Conservation (phyloP, 2,113 vertebrate genomes). For the Salvator merianae region DNA sequence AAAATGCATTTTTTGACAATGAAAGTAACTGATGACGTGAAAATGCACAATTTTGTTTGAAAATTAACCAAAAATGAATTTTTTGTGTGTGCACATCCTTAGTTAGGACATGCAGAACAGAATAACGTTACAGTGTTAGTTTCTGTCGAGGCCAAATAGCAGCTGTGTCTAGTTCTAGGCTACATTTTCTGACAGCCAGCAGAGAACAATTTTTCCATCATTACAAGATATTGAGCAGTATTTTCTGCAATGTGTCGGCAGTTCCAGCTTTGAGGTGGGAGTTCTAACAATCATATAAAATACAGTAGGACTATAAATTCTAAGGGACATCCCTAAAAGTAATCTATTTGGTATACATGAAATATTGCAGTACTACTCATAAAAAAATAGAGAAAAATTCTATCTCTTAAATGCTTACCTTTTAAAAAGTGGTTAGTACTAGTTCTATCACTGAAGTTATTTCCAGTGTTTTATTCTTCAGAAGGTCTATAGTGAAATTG, state of each 20-base stretch:
- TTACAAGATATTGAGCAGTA: not conserved
- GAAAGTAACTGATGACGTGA: too few species aligned
- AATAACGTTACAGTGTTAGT: not conserved
- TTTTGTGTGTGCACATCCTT: too few species aligned
- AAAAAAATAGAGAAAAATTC: not conserved
- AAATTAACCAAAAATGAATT: too few species aligned
- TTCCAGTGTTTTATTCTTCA: not conserved
- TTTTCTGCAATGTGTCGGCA: not conserved
- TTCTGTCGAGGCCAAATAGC: slow-evolving; percentile 14
- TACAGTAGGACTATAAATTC: not conserved
- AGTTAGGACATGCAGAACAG: not conserved
- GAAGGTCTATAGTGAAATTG: not conserved
- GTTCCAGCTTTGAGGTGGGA: not conserved
- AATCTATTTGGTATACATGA: not conserved
- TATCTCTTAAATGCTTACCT: too few species aligned
- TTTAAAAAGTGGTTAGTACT: not conserved
- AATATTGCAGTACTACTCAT: not conserved
- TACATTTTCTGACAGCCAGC: slow-evolving; percentile 2
- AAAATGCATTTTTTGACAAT: too few species aligned
- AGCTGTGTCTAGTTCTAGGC: not conserved
- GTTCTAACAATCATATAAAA: slow-evolving; percentile 29
- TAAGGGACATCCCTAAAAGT: not conserved
- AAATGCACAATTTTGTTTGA: too few species aligned
- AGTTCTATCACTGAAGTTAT: not conserved
- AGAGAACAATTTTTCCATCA: not conserved